These are phyloP conservation scores for Acipenser ruthenus DNA, from an alignment of 2,797 vertebrate genomes.

Conservation along the genomic window DNA sequence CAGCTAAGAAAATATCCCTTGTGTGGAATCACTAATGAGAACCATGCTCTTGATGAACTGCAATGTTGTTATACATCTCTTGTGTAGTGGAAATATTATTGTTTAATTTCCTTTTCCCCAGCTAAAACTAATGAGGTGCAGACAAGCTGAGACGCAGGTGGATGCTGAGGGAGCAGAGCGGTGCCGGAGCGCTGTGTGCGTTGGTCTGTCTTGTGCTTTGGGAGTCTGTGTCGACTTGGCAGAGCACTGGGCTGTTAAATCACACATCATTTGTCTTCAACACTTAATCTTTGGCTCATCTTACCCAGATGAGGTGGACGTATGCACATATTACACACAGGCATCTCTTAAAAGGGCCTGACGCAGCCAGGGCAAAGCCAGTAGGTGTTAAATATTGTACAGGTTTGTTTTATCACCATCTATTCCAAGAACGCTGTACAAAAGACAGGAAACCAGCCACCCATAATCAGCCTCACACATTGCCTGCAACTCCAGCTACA, in stretches of 20 bases:
- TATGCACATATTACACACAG: constrained; percentile 12
- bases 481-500: background rate
- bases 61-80: background rate
- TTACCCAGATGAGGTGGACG: constrained; percentile 39
- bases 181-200: background rate
- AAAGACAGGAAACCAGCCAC: background rate
- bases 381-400: background rate
- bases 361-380: background rate
- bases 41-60: background rate
- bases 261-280: constrained; percentile 42
- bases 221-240: constrained; percentile 1
- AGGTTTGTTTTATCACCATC: background rate
- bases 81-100: constrained; percentile 13
- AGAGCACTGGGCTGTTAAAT: constrained; percentile 18
- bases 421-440: background rate
- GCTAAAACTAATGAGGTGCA: constrained; percentile 37
- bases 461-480: background rate
- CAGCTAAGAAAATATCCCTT: no score
- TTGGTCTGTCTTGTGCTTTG: background rate
- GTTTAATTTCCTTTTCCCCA: constrained; percentile 37
- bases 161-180: constrained; percentile 6
- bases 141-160: constrained; percentile 17
- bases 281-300: constrained; percentile 30
- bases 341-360: background rate
- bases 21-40: constrained; percentile 2